Evolutionary conservation across 2,797 vertebrate genomes (phyloP), one percentile per base, ranked within the genome.

Genomic region (Centroberyx gerrardi): DNA sequence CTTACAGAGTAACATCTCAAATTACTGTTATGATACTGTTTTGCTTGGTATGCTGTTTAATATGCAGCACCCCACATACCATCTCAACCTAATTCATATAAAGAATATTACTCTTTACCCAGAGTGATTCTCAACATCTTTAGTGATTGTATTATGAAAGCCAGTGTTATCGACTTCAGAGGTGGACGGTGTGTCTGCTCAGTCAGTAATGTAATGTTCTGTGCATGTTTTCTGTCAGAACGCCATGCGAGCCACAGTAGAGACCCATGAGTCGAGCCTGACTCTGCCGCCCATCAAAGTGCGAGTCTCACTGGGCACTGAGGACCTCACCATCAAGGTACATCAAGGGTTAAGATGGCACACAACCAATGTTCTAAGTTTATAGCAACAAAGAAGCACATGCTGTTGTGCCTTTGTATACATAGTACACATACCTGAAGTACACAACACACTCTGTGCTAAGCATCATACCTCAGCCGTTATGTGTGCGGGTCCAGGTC

Each of bases 311-410:
- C 94, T 99, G 56, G 98, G 98, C 64, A 87, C 90, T 0, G 98
- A 99, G 93, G 98, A 99, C 80, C 94, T 99, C 66, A 97, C 97
- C 56, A 98, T 99, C 91, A 99, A 99, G 97, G 98, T 98, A 94
- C 68, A 53, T 5, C 0, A 18, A 31, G 38, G 46, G 31, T 63
- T 14, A 49, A 14, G 1, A 49, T 8, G n/a, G 38, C 9, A 4
- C 0, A 8, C 9, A n/a, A n/a, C 29, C 5, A 22, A 17, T 54
- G 29, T 13, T 5, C 22, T 53, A 36, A n/a, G 40, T 60, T 44
- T 18, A 48, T 27, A 29, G 2, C 42, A 31, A 44, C 22, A 28
- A 42, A 44, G 59, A 40, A 22, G 14, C 27, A 27, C 58, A 18
- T 51, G 58, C n/a, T 63, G 49, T 29, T n/a, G 10, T 46, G 3